These are phyloP conservation scores for Leptinotarsa haldemani DNA, from an alignment of 2,888 invertebrate species.

Conservation along the genomic window DNA sequence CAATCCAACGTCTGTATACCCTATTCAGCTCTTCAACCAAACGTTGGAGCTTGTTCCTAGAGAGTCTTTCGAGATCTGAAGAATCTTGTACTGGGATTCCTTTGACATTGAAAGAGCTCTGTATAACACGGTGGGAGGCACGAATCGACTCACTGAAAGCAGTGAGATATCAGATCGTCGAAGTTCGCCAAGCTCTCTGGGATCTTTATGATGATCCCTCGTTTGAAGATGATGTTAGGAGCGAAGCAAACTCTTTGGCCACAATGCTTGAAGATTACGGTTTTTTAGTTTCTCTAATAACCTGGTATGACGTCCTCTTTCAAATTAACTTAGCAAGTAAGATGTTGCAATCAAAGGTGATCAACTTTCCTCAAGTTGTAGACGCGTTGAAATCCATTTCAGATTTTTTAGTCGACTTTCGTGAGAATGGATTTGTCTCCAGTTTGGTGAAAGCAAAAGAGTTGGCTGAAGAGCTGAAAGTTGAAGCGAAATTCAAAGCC, in stretches of 20 bases:
- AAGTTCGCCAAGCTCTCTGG: not conserved
- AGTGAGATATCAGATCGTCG: not conserved
- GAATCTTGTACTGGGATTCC: not conserved
- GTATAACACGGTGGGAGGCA: not conserved
- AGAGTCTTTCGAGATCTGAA: not conserved
- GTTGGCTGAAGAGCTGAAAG: not conserved
- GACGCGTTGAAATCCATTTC: no score
- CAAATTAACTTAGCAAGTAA: not conserved
- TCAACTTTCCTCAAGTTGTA: slow-evolving; percentile 1
- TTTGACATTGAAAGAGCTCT: not conserved
- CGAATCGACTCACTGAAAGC: not conserved
- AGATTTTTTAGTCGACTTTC: not conserved
- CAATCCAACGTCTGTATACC: not conserved
- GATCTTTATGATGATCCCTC: no score
- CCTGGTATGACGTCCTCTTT: not conserved
- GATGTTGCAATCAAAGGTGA: not conserved
- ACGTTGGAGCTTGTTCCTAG: not conserved
- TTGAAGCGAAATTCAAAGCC: not conserved
- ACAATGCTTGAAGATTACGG: not conserved
- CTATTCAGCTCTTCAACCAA: not conserved
- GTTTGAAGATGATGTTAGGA: no score
- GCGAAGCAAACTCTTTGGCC: not conserved
- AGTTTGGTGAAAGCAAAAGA: not conserved
- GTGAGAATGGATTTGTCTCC: not conserved
- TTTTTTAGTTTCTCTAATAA: not conserved